phyloP scores from a whole-genome alignment of 2,797 vertebrate species.

The Spondyliosoma cantharus region DNA sequence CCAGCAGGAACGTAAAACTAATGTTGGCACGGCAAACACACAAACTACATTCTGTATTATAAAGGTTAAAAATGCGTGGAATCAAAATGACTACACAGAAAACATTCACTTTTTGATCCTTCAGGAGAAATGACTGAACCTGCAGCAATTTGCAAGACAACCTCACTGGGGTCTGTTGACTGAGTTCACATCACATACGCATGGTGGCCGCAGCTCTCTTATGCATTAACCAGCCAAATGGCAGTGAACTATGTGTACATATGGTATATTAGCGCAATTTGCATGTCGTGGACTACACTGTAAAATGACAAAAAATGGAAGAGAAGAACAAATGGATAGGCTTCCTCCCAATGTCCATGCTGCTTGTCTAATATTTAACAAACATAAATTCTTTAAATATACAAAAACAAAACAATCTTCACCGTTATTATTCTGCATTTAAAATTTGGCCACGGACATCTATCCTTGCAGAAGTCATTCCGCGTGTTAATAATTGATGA shows the following conservation, averaged over 20 bases:
- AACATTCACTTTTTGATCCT: not conserved
- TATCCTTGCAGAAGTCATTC: slow-evolving; percentile 10
- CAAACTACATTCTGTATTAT: not conserved
- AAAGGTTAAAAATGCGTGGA: not conserved
- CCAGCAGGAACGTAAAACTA: slow-evolving; percentile 17
- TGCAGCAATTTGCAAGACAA: not conserved
- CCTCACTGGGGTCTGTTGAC: not conserved
- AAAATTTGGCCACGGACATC: not conserved
- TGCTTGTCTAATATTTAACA: not conserved
- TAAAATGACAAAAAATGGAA: not conserved
- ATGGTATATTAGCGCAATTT: not conserved
- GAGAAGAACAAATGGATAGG: not conserved
- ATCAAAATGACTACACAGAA: not conserved
- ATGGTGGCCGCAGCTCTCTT: not conserved
- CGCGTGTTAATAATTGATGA: slow-evolving; percentile 7
- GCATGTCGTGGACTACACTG: not conserved
- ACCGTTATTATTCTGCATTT: not conserved
- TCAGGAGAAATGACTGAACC: not conserved
- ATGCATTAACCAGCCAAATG: not conserved
- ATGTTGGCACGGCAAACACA: not conserved
- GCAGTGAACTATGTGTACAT: not conserved
- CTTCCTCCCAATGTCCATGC: not conserved
- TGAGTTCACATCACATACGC: not conserved
- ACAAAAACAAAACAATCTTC: not conserved
- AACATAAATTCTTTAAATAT: not conserved